A percentile compares a stretch with the other conserved stretches of the same genome.
Evolutionary conservation across 2,797 vertebrate species (phyloP).

Genomic region (Coracias cyanogaster): DNA sequence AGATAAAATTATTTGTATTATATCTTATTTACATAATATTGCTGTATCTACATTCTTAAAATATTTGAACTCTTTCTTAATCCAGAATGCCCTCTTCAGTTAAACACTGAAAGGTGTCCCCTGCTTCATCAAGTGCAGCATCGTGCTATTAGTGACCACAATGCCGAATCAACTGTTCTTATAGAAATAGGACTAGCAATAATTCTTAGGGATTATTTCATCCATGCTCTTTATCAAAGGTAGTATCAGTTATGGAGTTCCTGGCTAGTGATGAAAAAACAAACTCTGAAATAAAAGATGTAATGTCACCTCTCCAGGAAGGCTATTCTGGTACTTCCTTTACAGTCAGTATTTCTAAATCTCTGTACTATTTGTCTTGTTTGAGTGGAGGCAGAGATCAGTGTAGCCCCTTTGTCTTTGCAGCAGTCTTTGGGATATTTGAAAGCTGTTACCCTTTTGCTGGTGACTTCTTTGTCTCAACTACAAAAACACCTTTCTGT

Average conservation of each 20-base stretch:
- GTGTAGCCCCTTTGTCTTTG: background rate
- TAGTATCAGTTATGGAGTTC: background rate
- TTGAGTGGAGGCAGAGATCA: background rate
- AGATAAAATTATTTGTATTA: background rate
- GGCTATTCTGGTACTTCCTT: background rate
- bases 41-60: background rate
- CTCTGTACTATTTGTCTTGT: background rate
- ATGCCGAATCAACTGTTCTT: background rate
- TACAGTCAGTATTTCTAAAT: background rate
- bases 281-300: background rate
- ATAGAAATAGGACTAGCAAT: background rate
- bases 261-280: background rate
- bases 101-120: background rate
- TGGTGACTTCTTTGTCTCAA: background rate
- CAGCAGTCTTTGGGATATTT: background rate
- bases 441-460: background rate
- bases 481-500: background rate
- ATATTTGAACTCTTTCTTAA: background rate
- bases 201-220: background rate
- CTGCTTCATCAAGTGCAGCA: background rate
- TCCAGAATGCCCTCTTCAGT: background rate
- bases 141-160: background rate
- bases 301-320: background rate
- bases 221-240: background rate
- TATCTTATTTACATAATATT: background rate